Base-by-base conservation (phyloP, 2,888 invertebrate genomes). In the Pristionchus arcanus region DNA sequence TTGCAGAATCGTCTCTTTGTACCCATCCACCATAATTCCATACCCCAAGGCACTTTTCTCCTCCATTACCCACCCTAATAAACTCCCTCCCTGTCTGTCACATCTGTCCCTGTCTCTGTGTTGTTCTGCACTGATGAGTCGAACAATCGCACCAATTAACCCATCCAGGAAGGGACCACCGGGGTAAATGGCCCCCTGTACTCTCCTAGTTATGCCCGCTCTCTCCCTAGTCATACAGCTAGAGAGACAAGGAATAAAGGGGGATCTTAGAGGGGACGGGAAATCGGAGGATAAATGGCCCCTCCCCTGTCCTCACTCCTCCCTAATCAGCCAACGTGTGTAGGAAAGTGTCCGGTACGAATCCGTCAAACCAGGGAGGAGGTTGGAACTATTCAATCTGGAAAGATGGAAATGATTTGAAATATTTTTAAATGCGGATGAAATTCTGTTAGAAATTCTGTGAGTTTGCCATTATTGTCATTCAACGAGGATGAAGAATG, bases 71-170 rank as follows among this genome's bases (percentile, higher is more conserved):
- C 28, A 16, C 71, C 77, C 42, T 77, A 77, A 77, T 77, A 77
- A 77, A 77, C 77, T 77, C 42, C 13, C 63, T 25, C 25, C 28
- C 68, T 28, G 25, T 68, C 68, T 21, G 21, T 55, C 55, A 31
- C 42, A 77, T 42, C 77, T 77, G 77, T 77, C 77, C 31, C 34
- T n/a, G n/a, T 21, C 74, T 21, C 4, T 74, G 34, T 77, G 19
- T 31, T 71, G 31, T 71, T 34, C 34, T 15, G 25, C 34, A 28
- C 42, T 77, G 42, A 42, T 77, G 77, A 77, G 77, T 25, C 77
- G 42, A 49, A 77, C 77, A 77, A 77, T 77, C 77, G 77, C 25
- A 25, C 77, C 77, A 77, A 77, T 77, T 77, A 77, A 77, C 77
- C 42, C 37, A 42, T 77, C 77, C 25, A 37, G 21, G 37, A 21